Base-by-base conservation (phyloP, 2,113 vertebrate species). In the Paramisgurnus dabryanus region DNA sequence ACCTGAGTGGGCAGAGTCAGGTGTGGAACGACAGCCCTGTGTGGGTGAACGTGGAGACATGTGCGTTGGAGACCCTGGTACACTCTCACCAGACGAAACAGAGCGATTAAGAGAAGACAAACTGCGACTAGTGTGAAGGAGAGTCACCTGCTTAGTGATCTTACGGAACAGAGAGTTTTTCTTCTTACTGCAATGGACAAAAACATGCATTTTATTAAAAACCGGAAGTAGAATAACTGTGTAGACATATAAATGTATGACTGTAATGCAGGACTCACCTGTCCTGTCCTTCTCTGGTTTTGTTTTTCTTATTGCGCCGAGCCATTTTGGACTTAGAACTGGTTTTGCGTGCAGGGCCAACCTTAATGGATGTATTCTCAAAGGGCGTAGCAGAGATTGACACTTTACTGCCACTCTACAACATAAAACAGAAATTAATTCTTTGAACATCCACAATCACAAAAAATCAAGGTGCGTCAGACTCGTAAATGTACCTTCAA, bases 341-440 rank as follows among this genome's bases (percentile, higher is more conserved):
- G 76, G 94, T 93, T 87, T 96, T 97, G 27, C 97, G 92, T 60
- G 97, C 97, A 0, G 97, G 97, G 5, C 97, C 97, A 58, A 98
- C 93, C 87, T 98, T 97, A 90, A 99, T 99, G 67, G 97, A 97
- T 0, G 97, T 99, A 89, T 99, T 99, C 85, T 99, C 97, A 89
- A 99, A 95, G 0, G 96, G 96, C 0, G 97, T 98, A 69, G 97
- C 96, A 3, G 94, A 94, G 90, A 99, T 97, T 68, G 97, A 97
- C 27, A 99, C 96, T 86, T 97, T 99, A 89, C 92, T 94, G 57
- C 96, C 97, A 80, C 97, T 98, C 97, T 99, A 89, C 55, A 63
- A 84, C 78, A 89, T 2, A 22, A 12, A 63, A 68, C 41, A 45
- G 4, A 61, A 27, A 66, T 2, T 53, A 66, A 71, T 34, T 18